Evolutionary conservation across 1,140 invertebrate genomes (phyloP).

Genomic region (Drosophila littoralis): DNA sequence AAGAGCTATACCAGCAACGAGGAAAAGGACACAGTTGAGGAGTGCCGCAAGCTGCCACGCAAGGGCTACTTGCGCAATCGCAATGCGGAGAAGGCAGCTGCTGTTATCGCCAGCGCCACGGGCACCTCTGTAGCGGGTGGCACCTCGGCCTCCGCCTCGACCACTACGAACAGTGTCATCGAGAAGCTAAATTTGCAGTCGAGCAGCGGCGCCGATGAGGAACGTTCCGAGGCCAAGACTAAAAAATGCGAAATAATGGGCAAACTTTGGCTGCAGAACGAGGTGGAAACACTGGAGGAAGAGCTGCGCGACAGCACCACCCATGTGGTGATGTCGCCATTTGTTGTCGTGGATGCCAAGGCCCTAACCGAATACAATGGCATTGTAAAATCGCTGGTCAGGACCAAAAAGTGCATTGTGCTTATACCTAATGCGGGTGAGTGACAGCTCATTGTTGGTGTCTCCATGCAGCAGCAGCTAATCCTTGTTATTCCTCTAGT

Average conservation of each 20-base stretch:
- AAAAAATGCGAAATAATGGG: conserved; percentile 87
- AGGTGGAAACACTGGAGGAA: conserved; percentile 89
- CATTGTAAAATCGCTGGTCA: conserved; percentile 91
- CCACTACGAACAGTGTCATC: conserved; percentile 78
- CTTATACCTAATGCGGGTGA: conserved; percentile 92
- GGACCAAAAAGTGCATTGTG: conserved; percentile 91
- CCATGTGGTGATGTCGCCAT: conserved; percentile 88
- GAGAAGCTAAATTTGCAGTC: conserved; percentile 77
- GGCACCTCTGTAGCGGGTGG: conserved; percentile 70
- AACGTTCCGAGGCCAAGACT: conserved; percentile 85
- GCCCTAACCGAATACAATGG: conserved; percentile 89
- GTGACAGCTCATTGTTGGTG: conserved; percentile 47
- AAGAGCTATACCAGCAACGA: conserved; percentile 84
- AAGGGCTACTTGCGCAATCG: conserved; percentile 83
- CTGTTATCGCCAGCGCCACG: conserved; percentile 62
- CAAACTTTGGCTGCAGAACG: conserved; percentile 90
- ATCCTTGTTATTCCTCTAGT: conserved; percentile 86
- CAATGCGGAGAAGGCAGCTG: conserved; percentile 74
- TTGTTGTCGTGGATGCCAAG: conserved; percentile 90
- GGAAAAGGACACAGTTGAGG: conserved; percentile 82
- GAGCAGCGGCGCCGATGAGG: conserved; percentile 79
- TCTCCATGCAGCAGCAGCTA: neutral
- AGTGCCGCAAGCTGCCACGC: conserved; percentile 74
- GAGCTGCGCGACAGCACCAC: conserved; percentile 72
- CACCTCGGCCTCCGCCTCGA: conserved; percentile 74